Evolutionary conservation across 1,140 invertebrate genomes (phyloP).

Genomic region (Drosophila paulistorum): DNA sequence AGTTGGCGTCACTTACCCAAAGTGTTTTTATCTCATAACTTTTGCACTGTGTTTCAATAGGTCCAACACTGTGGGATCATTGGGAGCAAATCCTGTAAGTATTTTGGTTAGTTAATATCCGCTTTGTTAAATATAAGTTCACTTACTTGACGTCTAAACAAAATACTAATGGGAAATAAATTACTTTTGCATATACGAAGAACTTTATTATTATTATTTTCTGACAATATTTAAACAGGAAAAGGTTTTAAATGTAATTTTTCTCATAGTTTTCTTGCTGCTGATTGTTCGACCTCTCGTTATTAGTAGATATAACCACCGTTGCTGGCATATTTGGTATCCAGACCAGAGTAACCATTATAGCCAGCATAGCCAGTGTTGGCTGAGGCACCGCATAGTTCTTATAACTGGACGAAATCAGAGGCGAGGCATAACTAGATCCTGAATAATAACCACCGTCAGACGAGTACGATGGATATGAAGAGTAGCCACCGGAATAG

Average conservation of each 20-base stretch:
- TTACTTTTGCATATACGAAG: not conserved
- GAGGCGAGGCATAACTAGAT: conserved; percentile 30
- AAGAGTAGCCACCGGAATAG: conserved; percentile 31
- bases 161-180: not conserved
- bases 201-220: not conserved
- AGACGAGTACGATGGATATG: conserved; percentile 55
- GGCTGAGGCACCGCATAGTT: conserved; percentile 56
- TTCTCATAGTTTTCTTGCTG: not conserved
- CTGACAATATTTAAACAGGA: not conserved
- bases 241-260: not conserved
- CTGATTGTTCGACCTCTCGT: not conserved
- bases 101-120: not conserved
- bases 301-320: conserved; percentile 74
- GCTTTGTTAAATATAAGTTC: not conserved
- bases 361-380: conserved; percentile 36
- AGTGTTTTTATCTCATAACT: too few relatives aligned
- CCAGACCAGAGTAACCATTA: conserved; percentile 53
- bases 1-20: not conserved
- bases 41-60: too few relatives aligned
- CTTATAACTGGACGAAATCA: conserved; percentile 44
- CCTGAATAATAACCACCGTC: conserved; percentile 45
- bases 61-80: too few relatives aligned
- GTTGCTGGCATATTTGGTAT: conserved; percentile 71
- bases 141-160: not conserved
- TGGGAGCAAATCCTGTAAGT: not conserved